Conservation (phyloP, 2,888 invertebrate species). For the Nesidiocoris tenuis region DNA sequence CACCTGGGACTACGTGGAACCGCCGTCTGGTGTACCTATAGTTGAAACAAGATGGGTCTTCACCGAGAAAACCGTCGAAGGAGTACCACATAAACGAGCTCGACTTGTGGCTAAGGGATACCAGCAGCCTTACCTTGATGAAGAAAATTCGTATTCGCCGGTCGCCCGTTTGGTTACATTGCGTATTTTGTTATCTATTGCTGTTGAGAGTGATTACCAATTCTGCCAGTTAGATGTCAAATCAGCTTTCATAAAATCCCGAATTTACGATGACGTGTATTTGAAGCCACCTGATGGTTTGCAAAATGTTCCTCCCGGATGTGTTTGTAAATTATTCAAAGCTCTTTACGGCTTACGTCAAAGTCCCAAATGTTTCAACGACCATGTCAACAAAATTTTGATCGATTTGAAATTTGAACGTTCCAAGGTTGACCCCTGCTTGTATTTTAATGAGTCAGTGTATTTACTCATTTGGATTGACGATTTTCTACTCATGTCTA, state of each 20-base stretch:
- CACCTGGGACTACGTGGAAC: conserved; percentile 38
- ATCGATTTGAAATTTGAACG: not conserved
- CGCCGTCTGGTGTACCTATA: not conserved
- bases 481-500: not conserved
- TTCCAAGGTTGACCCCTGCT: conserved; percentile 23
- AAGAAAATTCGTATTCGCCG: conserved; percentile 32
- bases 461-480: conserved; percentile 19
- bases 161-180: conserved; percentile 38
- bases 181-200: conserved; percentile 2
- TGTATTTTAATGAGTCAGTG: conserved; percentile 14
- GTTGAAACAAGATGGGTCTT: conserved; percentile 42
- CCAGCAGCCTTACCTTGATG: conserved; percentile 8
- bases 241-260: conserved; percentile 25
- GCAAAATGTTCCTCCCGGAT: not conserved
- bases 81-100: conserved; percentile 13
- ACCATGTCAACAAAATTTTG: conserved; percentile 23
- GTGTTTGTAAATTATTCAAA: conserved; percentile 33
- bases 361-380: conserved; percentile 35
- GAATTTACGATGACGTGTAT: too few species aligned
- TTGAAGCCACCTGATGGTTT: conserved; percentile 21
- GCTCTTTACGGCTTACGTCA: conserved; percentile 31
- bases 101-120: conserved; percentile 38
- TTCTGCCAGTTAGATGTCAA: conserved; percentile 16
- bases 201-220: conserved; percentile 15
- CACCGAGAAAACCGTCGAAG: conserved; percentile 1